These are phyloP conservation scores for Heterotilapia buettikoferi DNA, from an alignment of 2,113 vertebrate genomes.

Conservation along the genomic window DNA sequence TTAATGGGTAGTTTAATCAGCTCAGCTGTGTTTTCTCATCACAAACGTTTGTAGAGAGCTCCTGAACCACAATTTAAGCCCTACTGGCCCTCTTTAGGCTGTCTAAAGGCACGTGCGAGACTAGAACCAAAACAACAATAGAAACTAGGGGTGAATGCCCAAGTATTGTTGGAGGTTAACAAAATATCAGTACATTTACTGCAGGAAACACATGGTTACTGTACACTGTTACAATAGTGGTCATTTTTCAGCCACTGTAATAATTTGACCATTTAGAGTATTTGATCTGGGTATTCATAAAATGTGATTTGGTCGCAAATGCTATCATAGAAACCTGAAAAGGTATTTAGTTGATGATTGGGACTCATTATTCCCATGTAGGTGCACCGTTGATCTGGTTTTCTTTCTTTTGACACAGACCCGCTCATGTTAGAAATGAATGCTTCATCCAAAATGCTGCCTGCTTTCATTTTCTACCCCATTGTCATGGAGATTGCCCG, in stretches of 20 bases:
- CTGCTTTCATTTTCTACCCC: constrained; percentile 16
- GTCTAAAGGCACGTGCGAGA: background rate
- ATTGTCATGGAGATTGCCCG: constrained; percentile 50
- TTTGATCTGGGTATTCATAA: background rate
- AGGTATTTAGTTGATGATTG: background rate
- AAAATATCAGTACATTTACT: background rate
- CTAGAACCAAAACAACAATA: background rate
- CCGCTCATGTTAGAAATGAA: constrained; percentile 11
- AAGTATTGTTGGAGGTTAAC: background rate
- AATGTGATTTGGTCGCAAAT: background rate
- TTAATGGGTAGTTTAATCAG: background rate
- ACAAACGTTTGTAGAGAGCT: background rate
- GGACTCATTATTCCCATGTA: background rate
- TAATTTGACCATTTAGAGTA: background rate
- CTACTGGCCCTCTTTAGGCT: background rate
- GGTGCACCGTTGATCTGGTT: background rate
- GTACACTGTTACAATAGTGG: background rate
- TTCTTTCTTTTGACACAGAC: background rate
- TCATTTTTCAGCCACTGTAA: background rate
- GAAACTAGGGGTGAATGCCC: background rate
- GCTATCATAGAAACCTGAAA: background rate
- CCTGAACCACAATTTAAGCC: background rate
- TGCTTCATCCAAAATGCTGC: constrained; percentile 11
- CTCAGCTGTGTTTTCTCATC: background rate
- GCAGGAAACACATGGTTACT: background rate